Percentiles rank a stretch among this genome's conserved stretches.
Conservation (phyloP, 2,113 vertebrate genomes). For the Lagopus leucura region DNA sequence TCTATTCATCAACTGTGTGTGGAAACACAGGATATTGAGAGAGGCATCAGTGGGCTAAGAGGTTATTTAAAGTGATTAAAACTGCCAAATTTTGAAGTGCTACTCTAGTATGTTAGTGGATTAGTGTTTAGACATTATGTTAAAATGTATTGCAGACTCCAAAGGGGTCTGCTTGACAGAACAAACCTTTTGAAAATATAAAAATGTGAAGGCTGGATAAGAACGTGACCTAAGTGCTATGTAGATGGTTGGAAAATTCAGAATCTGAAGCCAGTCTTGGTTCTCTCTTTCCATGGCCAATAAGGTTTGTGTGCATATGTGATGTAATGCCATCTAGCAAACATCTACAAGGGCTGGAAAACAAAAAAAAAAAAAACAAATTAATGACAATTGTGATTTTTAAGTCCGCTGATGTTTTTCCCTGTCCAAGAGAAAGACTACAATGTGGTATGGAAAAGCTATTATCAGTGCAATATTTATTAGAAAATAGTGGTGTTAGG, state of each 20-base stretch:
- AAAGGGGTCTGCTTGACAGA: neutral
- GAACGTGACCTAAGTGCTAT: neutral
- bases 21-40: slow-evolving; percentile 20
- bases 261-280: neutral
- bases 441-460: neutral
- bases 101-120: slow-evolving; percentile 1
- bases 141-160: neutral
- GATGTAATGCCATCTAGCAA: neutral
- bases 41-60: neutral
- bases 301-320: neutral
- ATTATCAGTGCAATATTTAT: neutral
- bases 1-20: neutral
- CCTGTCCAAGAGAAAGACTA: neutral
- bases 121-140: slow-evolving; percentile 4
- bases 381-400: neutral
- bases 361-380: neutral
- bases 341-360: neutral
- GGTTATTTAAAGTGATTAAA: neutral
- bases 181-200: neutral
- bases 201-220: neutral
- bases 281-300: neutral
- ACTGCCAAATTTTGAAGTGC: slow-evolving; percentile 37
- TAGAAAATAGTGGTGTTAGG: neutral
- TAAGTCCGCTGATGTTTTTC: neutral
- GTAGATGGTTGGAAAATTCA: neutral